Evolutionary conservation across 2,113 vertebrate species (phyloP).

Genomic region (Antechinus flavipes): DNA sequence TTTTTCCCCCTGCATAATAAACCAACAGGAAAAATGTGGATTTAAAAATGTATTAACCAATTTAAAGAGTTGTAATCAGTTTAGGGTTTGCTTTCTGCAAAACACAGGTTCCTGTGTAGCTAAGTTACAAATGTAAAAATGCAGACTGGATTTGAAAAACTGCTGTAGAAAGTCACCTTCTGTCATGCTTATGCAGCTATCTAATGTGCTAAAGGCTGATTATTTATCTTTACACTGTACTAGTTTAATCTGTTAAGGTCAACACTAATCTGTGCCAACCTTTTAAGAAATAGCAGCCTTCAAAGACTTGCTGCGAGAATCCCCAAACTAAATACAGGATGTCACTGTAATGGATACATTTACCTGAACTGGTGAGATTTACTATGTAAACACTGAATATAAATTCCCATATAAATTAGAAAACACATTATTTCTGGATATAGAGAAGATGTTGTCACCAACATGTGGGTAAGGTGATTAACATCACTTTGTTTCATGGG

Average conservation of each 20-base stretch:
- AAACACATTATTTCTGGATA: conserved; percentile 68
- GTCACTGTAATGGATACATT: conserved; percentile 75
- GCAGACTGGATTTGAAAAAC: conserved; percentile 70
- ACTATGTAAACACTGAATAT: conserved; percentile 77
- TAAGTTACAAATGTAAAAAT: conserved; percentile 80
- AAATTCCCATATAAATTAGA: conserved; percentile 78
- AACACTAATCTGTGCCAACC: conserved; percentile 80
- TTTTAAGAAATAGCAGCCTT: conserved; percentile 81
- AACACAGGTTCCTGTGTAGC: conserved; percentile 63
- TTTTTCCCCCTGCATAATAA: conserved; percentile 77
- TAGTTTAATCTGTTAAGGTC: conserved; percentile 82
- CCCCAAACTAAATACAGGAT: conserved; percentile 74
- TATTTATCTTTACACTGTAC: conserved; percentile 83
- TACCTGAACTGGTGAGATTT: conserved; percentile 72
- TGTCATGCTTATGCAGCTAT: conserved; percentile 81
- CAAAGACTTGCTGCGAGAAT: conserved; percentile 77
- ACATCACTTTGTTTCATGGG: conserved; percentile 30
- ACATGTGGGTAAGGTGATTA: conserved; percentile 36
- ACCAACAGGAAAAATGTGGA: conserved; percentile 79
- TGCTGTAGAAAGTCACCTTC: conserved; percentile 82
- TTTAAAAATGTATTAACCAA: conserved; percentile 80
- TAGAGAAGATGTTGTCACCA: conserved; percentile 60
- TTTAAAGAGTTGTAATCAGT: conserved; percentile 80
- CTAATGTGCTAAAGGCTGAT: conserved; percentile 81
- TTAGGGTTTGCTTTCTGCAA: conserved; percentile 74